These are phyloP conservation scores for Pterophyllum scalare DNA, from an alignment of 2,113 vertebrate species.

Conservation along the genomic window DNA sequence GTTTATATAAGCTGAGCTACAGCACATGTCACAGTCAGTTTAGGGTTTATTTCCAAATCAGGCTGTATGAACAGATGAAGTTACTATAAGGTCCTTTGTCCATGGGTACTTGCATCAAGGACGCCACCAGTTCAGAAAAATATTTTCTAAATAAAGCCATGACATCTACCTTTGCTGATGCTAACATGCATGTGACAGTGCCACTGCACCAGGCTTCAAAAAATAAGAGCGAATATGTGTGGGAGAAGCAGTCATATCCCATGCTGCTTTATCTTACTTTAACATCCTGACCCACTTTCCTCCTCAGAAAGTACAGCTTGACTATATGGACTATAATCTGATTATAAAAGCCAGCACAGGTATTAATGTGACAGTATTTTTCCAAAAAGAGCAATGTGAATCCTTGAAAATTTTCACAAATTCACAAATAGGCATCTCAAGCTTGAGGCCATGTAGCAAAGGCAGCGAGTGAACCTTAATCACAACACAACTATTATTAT, in stretches of 20 bases:
- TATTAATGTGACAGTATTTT: constrained; percentile 23
- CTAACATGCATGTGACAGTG: neutral
- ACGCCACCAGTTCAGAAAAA: neutral
- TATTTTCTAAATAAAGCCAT: neutral
- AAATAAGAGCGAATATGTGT: neutral
- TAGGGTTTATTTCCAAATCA: neutral
- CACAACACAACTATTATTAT: neutral
- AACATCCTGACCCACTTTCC: constrained; percentile 55
- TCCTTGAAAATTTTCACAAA: constrained; percentile 33
- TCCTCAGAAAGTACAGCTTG: constrained; percentile 10
- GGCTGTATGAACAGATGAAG: neutral
- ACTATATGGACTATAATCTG: constrained; percentile 40
- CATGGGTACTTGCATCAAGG: neutral
- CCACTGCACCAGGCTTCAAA: constrained; percentile 8
- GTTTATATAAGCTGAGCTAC: neutral
- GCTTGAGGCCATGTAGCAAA: neutral
- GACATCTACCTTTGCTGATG: neutral
- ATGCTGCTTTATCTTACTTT: constrained; percentile 13
- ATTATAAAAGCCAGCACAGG: constrained; percentile 32
- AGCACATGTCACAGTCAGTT: neutral
- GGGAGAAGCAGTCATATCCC: constrained; percentile 24
- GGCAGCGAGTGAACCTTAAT: neutral
- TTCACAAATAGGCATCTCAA: neutral
- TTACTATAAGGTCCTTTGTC: neutral
- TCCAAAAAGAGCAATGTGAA: constrained; percentile 7